Conservation (phyloP, 2,797 vertebrate species). For the Cuniculus paca region DNA sequence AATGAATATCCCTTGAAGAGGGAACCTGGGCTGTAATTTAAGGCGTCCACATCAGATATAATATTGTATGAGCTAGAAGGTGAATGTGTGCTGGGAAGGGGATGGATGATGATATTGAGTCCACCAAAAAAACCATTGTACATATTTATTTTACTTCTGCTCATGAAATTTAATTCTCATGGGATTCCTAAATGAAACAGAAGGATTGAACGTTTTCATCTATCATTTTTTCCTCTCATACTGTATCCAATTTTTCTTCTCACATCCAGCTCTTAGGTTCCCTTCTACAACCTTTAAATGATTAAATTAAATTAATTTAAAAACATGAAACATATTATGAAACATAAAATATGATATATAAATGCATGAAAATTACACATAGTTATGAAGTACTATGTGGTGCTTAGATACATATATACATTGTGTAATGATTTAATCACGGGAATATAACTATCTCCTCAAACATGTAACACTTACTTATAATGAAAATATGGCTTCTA, state of each 20-base stretch:
- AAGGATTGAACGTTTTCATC: neutral
- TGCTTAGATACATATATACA: neutral
- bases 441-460: neutral
- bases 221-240: neutral
- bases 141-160: neutral
- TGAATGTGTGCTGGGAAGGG: neutral
- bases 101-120: neutral
- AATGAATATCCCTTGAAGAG: neutral
- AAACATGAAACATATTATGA: neutral
- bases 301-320: neutral
- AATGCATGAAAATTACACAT: neutral
- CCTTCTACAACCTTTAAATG: neutral
- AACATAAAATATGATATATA: neutral
- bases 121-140: neutral
- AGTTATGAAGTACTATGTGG: neutral
- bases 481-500: neutral
- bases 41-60: neutral
- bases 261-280: neutral
- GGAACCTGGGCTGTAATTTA: neutral
- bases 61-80: neutral
- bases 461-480: neutral
- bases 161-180: neutral
- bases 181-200: neutral
- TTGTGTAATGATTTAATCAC: neutral
- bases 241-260: neutral